A percentile compares a stretch with the other conserved stretches of the same genome.
Conservation (phyloP, 2,113 vertebrate genomes). For the Thermophis baileyi region DNA sequence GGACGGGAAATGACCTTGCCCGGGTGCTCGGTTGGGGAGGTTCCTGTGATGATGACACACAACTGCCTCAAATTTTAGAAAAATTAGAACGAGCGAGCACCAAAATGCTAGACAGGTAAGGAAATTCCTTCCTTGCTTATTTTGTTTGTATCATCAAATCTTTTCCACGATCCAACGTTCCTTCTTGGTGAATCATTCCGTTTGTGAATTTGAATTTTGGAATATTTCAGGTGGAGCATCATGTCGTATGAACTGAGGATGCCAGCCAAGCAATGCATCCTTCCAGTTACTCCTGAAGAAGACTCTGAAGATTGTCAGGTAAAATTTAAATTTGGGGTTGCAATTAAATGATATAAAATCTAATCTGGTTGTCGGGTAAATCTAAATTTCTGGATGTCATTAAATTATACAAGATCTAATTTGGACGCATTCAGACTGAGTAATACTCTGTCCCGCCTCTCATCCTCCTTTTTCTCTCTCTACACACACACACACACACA, state of each 20-base stretch:
- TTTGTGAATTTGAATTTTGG: neutral
- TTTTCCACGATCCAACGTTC: neutral
- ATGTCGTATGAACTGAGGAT: constrained; percentile 99
- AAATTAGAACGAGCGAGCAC: constrained; percentile 96
- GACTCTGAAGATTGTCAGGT: constrained; percentile 87
- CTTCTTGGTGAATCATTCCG: neutral
- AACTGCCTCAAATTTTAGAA: constrained; percentile 94
- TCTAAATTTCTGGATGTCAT: neutral
- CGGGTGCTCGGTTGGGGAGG: constrained; percentile 97
- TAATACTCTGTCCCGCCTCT: neutral
- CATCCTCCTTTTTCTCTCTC: neutral
- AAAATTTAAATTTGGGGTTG: constrained; percentile 33
- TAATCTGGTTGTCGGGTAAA: neutral
- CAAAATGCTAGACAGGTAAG: constrained; percentile 95
- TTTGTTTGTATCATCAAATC: neutral
- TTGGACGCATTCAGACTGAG: neutral
- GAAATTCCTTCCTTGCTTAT: neutral
- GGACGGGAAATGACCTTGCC: constrained; percentile 95
- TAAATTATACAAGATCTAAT: neutral
- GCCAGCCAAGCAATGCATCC: constrained; percentile 84
- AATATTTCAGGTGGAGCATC: constrained; percentile 88
- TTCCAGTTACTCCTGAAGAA: constrained; percentile 80
- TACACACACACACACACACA: neutral
- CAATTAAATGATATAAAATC: neutral
- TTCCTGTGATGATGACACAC: constrained; percentile 92